Conservation (phyloP, 2,113 vertebrate genomes). For the Myiopsitta monachus region DNA sequence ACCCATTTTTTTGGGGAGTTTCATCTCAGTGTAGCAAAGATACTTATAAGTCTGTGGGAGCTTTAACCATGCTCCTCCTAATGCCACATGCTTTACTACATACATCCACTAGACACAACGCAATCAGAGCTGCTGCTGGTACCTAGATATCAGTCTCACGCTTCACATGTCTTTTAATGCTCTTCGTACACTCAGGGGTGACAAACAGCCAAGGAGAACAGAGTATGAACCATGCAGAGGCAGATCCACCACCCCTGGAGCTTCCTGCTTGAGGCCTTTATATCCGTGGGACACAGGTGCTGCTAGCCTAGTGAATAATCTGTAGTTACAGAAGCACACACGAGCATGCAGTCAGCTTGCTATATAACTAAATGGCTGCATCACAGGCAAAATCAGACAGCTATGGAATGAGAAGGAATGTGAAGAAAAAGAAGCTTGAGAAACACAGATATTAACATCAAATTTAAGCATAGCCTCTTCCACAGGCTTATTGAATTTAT, state of each 20-base stretch:
- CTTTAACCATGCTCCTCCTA: not conserved
- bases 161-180: not conserved
- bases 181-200: not conserved
- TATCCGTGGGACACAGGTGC: not conserved
- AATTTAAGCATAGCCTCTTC: not conserved
- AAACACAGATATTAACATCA: not conserved
- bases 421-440: not conserved
- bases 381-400: not conserved
- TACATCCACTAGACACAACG: not conserved
- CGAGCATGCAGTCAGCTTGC: not conserved
- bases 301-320: not conserved
- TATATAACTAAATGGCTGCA: not conserved
- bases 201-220: not conserved
- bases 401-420: not conserved
- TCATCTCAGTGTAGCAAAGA: not conserved
- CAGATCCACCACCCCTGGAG: not conserved
- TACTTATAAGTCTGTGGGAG: not conserved
- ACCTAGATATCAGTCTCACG: not conserved
- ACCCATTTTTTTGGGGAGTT: not conserved
- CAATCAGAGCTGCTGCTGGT: not conserved
- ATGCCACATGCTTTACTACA: not conserved
- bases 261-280: not conserved
- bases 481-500: not conserved
- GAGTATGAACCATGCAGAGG: not conserved
- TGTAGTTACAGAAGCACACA: not conserved